phyloP scores from a whole-genome alignment of 2,113 vertebrate species.

The Zootoca vivipara region DNA sequence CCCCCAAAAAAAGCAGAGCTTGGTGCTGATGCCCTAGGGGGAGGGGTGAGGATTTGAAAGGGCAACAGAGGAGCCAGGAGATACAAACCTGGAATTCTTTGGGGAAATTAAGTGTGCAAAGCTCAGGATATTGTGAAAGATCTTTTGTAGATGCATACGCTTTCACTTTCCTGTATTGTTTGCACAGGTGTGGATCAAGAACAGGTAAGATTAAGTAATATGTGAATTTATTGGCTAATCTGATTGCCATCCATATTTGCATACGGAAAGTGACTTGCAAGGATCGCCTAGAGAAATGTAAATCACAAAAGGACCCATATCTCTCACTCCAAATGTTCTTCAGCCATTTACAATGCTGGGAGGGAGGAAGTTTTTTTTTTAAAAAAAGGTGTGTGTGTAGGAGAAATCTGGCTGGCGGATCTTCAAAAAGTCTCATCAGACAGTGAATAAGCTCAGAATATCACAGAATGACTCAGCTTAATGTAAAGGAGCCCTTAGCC shows the following conservation, averaged over 20 bases:
- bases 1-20: neutral
- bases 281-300: neutral
- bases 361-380: neutral
- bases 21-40: neutral
- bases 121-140: neutral
- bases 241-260: constrained; percentile 66
- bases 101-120: neutral
- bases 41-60: neutral
- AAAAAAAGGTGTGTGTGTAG: too few relatives aligned
- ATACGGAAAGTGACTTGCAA: constrained; percentile 20
- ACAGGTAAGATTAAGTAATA: constrained; percentile 62
- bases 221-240: constrained; percentile 69
- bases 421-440: neutral
- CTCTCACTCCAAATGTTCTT: neutral
- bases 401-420: neutral
- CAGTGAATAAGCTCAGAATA: neutral
- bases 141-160: constrained; percentile 48
- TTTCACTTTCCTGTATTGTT: constrained; percentile 51
- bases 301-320: neutral
- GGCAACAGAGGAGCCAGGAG: neutral
- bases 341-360: neutral
- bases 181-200: constrained; percentile 65
- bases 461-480: neutral
- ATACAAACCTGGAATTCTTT: neutral
- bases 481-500: neutral